Percentiles rank a stretch among this genome's conserved stretches.
Conservation (phyloP, 2,113 vertebrate species). For the Castor canadensis region DNA sequence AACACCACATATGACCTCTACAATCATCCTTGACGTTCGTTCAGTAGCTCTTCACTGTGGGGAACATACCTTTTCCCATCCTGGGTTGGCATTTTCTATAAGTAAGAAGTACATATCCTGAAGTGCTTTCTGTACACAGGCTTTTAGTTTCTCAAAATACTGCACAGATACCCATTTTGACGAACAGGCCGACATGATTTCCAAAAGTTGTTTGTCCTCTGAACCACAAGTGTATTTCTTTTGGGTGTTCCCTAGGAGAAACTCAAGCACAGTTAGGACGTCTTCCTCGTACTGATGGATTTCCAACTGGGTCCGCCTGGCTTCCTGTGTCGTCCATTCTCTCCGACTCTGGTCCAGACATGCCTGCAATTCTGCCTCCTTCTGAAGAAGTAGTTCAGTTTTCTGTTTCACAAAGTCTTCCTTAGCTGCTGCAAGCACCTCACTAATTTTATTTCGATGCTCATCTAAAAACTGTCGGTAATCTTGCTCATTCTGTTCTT, state of each 20-base stretch:
- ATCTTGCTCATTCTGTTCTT: conserved; percentile 87
- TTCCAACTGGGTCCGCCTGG: conserved; percentile 81
- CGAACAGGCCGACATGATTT: conserved; percentile 54
- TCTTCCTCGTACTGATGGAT: conserved; percentile 83
- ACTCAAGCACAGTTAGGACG: conserved; percentile 83
- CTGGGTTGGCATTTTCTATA: conserved; percentile 80
- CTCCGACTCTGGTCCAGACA: conserved; percentile 84
- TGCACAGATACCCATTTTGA: conserved; percentile 50
- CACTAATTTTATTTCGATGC: conserved; percentile 87
- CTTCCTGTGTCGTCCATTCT: conserved; percentile 86
- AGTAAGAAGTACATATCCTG: conserved; percentile 79
- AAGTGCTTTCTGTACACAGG: conserved; percentile 84
- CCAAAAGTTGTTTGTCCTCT: conserved; percentile 59
- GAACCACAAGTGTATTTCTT: conserved; percentile 73
- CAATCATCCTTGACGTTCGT: background rate
- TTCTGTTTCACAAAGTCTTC: conserved; percentile 88
- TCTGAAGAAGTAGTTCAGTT: conserved; percentile 86
- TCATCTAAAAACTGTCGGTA: conserved; percentile 88
- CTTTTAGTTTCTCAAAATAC: conserved; percentile 81
- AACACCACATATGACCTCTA: background rate
- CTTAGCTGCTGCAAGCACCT: conserved; percentile 85
- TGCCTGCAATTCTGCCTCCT: conserved; percentile 87
- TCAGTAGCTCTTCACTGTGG: background rate
- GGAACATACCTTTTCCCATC: conserved; percentile 88
- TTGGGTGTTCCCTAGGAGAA: conserved; percentile 84